Evolutionary conservation across 2,113 vertebrate genomes (phyloP), one percentile per base, ranked within the genome.

Genomic region (Panthera tigris): DNA sequence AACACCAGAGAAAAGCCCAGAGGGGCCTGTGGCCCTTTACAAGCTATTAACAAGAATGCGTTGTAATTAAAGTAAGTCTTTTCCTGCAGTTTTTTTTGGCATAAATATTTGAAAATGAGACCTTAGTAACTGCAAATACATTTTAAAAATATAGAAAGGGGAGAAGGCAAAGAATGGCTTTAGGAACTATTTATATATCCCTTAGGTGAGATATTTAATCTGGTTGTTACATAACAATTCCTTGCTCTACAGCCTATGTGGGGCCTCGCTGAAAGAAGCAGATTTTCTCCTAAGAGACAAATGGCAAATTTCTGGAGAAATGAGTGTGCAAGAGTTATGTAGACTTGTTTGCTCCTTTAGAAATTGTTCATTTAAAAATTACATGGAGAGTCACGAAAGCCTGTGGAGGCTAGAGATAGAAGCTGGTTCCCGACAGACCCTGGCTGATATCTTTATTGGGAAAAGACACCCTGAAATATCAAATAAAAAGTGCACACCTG

Each of bases 21-120:
- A 96, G 69, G 61, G 41, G 2, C 18, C 57, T 71, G 13, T 52
- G 87, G 65, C 71, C 63, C 55, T 97, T 80, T 84, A 78, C 19
- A 94, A 88, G 61, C 68, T 84, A 92, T 96, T 95, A 96, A 83
- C 50, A 68, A 87, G 74, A 94, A 90, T 76, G 69, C 55, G 31
- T 36, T 90, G 69, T 92, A 88, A 97, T 94, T 92, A 92, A 92
- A 87, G 18, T 45, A n/a, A 95, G 61, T 33, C 45, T 94, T 96
- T 76, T 84, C 69, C 27, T 57, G 39, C 1, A 91, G 73, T 2
- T n/a, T 61, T 89, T 80, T 85, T 69, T 23, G 19, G 65, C 79
- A 95, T 84, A 92, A 96, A 92, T 94, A 90, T 95, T 86, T 94
- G 52, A 94, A 97, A 97, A 90, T 68, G 83, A 97, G 83, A 91